Base-by-base conservation (phyloP, 2,888 invertebrate species). In the Drosophila tanythrix region DNA sequence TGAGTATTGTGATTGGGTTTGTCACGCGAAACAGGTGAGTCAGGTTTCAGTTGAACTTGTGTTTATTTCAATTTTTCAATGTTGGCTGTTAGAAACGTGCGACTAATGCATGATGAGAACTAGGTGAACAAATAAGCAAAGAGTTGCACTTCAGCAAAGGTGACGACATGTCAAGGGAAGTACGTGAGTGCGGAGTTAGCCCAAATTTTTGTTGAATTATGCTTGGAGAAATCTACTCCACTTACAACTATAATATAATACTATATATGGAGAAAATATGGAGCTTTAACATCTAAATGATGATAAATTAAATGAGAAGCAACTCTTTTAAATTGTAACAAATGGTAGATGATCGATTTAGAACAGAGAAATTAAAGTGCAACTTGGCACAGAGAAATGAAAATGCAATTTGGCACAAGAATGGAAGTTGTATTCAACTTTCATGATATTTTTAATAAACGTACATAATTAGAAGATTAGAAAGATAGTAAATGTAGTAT, bases 71-170 rank as follows among this genome's bases (percentile, higher is more conserved):
- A 52, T 38, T 36, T 46, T 40, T 21, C 15, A 33, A 33, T 25
- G 25, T 62, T 60, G 52, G 8, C 61, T 33, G 36, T 56, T 56
- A 56, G 58, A 59, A 57, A 79, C 77, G 77, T 79, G 77, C 48
- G 18, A 8, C 70, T 48, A 79, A 79, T 79, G 53, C 65, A 63
- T 71, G 62, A 80, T 76, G 71, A 81, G 77, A 81, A 65, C 60
- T 53, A 38, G 61, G 60, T 40, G 67, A 73, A 57, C 62, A 60
- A 60, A 57, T 53, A 36, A 58, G 62, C 60, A 55, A 36, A 43
- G 48, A 52, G 60, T 25, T 61, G 25, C 43, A 56, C 40, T 61
- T 48, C 4, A 58, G 15, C 38, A 31, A 31, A 27, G 31, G 40
- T 51, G n/a, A 27, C n/a, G 36, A n/a, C 46, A 70, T 48, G 63